phyloP scores from a whole-genome alignment of 2,888 invertebrate species.

The Brachynemurus nebulosus region DNA sequence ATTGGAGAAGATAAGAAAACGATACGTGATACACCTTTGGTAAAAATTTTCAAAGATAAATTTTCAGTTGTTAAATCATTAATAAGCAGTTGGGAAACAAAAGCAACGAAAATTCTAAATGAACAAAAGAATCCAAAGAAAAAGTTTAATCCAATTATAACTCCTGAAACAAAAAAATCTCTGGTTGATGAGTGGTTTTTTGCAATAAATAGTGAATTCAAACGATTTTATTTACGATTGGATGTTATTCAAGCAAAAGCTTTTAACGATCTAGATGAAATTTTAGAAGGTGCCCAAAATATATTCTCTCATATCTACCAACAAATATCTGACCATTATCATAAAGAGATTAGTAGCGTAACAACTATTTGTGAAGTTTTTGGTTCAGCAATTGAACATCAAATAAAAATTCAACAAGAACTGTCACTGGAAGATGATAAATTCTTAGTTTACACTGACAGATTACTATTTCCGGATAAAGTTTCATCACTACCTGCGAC shows the following conservation, averaged over 20 bases:
- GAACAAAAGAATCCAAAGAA: no score
- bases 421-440: conserved; percentile 29
- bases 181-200: conserved; percentile 43
- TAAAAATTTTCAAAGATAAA: no score
- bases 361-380: conserved; percentile 26
- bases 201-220: conserved; percentile 41
- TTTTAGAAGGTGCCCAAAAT: conserved; percentile 33
- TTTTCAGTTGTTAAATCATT: no score
- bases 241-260: conserved; percentile 34
- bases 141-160: conserved; percentile 11
- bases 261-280: conserved; percentile 33
- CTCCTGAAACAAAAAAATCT: conserved; percentile 27
- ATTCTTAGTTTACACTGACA: conserved; percentile 28
- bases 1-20: no score
- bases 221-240: conserved; percentile 35
- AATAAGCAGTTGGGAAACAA: no score
- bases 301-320: conserved; percentile 38
- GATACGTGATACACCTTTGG: no score
- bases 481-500: conserved; percentile 20
- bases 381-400: conserved; percentile 31
- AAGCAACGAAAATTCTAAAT: no score
- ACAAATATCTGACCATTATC: conserved; percentile 30
- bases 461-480: conserved; percentile 24
- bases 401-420: conserved; percentile 30
- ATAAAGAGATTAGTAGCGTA: conserved; percentile 29